These are phyloP conservation scores for Denticeps clupeoides DNA, from an alignment of 2,797 vertebrate genomes.

Conservation along the genomic window DNA sequence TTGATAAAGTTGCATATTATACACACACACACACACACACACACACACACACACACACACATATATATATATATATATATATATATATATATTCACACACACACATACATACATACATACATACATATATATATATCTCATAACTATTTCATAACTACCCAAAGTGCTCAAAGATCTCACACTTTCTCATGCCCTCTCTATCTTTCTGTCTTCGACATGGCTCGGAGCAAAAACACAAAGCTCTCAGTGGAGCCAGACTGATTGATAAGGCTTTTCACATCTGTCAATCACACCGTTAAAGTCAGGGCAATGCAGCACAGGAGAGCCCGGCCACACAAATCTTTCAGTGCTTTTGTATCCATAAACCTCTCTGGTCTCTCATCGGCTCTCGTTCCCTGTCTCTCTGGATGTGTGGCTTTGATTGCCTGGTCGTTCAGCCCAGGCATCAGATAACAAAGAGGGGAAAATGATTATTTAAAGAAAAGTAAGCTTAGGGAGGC, in stretches of 20 bases:
- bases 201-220: slow-evolving; percentile 33
- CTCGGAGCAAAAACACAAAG: slow-evolving; percentile 44
- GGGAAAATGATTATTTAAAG: slow-evolving; percentile 14
- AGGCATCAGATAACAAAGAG: slow-evolving; percentile 23
- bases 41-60: too few species aligned
- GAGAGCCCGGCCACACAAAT: slow-evolving; percentile 16
- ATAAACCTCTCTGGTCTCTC: too few species aligned
- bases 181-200: slow-evolving; percentile 5
- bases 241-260: slow-evolving; percentile 41
- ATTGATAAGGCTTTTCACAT: slow-evolving; percentile 47
- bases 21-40: too few species aligned
- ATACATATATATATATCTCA: too few species aligned
- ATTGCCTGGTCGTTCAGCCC: slow-evolving; percentile 12
- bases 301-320: slow-evolving; percentile 29
- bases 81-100: too few species aligned
- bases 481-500: slow-evolving; percentile 12
- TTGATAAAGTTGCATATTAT: too few species aligned
- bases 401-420: slow-evolving; percentile 12
- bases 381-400: slow-evolving; percentile 2
- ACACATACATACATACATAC: too few species aligned
- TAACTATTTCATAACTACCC: too few species aligned
- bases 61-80: too few species aligned
- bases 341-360: too few species aligned
- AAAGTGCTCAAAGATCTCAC: too few species aligned
- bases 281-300: slow-evolving; percentile 44